Evolutionary conservation across 2,797 vertebrate species (phyloP), one percentile per base, ranked within the genome.

Genomic region (Coregonus sp.): DNA sequence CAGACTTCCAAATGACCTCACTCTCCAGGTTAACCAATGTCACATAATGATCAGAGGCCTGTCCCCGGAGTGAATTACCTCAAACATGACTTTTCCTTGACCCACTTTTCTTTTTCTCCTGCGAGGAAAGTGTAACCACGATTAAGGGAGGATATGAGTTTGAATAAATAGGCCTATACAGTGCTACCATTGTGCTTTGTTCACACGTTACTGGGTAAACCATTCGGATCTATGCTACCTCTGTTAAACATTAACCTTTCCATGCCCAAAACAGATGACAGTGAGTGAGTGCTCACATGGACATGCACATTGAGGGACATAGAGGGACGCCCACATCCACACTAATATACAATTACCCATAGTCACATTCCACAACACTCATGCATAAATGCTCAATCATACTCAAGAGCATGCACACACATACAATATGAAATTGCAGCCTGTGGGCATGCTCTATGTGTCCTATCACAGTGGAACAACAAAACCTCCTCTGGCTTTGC

Each of bases 11-110:
- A 84, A 90, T 93, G 91, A 93, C 93, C 93, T 94, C 92, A 93
- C 89, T 89, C 83, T 81, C 71, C 75, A 88, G 92, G 93, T 94
- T 92, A 94, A 94, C 91, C 91, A 88, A 82, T 92, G 93, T 93
- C 91, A 91, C 91, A 86, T 88, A 89, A 91, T 92, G 92, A 94
- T 93, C 92, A 93, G 82, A 93, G 90, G 73, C 73, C 73, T 76
- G 75, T 77, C 90, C 85, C 90, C 66, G 29, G 86, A 90, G 91
- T 91, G 89, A 92, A 94, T 95, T 94, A 93, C 93, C 92, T 95
- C 91, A 94, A 94, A 94, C 92, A 93, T 93, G 93, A 94, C 94
- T 94, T 92, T 91, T 92, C 89, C 90, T 92, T 93, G 93, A 94
- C 94, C 93, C 82, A 92, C 86, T 93, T 47, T 47, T 11, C 11